Conservation (phyloP, 2,113 vertebrate genomes). For the Gobiocypris rarus region DNA sequence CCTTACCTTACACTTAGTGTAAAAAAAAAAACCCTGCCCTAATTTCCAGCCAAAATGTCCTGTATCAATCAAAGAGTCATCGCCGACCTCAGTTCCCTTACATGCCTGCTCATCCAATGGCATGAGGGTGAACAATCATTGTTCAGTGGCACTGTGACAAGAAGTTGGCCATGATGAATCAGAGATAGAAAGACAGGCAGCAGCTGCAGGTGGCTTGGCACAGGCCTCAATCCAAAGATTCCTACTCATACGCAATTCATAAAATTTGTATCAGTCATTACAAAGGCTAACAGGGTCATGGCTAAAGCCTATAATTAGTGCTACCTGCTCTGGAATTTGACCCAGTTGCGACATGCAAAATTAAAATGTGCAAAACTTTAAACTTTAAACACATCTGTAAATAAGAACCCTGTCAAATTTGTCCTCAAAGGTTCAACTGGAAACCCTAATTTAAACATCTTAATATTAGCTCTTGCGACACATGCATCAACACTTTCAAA, state of each 20-base stretch:
- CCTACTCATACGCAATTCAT: constrained; percentile 17
- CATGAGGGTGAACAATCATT: neutral
- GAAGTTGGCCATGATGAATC: neutral
- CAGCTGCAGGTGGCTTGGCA: constrained; percentile 35
- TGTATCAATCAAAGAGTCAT: constrained; percentile 11
- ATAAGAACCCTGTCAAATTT: neutral
- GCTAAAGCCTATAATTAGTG: constrained; percentile 47
- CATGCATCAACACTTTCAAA: neutral
- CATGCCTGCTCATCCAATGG: neutral
- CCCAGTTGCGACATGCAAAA: constrained; percentile 11
- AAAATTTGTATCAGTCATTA: constrained; percentile 35
- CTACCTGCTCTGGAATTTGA: constrained; percentile 12
- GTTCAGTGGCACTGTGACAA: neutral
- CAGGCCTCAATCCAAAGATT: constrained; percentile 32
- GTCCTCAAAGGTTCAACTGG: neutral
- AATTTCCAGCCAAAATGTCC: constrained; percentile 41
- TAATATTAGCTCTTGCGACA: constrained; percentile 16
- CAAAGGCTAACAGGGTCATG: constrained; percentile 50
- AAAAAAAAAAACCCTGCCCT: constrained; percentile 26
- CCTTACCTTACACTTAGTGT: neutral
- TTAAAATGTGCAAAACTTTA: neutral
- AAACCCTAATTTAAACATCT: neutral
- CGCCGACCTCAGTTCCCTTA: neutral
- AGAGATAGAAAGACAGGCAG: neutral
- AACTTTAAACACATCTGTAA: neutral